Evolutionary conservation across 2,888 invertebrate species (phyloP).

Genomic region (Lutraria lutraria): DNA sequence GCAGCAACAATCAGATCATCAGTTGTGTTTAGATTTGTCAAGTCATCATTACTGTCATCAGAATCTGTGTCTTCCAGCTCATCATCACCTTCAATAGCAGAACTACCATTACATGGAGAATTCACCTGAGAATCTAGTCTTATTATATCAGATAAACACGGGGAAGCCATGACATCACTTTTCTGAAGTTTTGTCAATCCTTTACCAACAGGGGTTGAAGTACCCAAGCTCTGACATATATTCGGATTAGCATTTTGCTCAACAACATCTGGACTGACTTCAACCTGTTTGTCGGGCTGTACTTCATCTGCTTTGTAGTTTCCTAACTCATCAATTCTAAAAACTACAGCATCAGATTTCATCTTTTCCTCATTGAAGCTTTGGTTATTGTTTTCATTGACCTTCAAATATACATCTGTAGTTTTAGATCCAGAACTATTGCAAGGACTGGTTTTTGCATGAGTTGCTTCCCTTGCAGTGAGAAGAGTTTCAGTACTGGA

Average conservation of each 20-base stretch:
- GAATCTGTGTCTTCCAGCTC: constrained; percentile 52
- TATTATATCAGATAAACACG: constrained; percentile 62
- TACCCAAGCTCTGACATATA: not conserved
- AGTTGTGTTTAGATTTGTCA: constrained; percentile 59
- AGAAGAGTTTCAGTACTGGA: constrained; percentile 72
- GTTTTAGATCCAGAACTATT: constrained; percentile 8
- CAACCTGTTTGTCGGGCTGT: not conserved
- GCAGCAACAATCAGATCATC: constrained; percentile 66
- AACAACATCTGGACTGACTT: not conserved
- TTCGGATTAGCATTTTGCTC: not conserved
- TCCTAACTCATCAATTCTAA: constrained; percentile 27
- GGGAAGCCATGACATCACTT: constrained; percentile 55
- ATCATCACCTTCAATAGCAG: constrained; percentile 54
- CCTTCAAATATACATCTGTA: not conserved
- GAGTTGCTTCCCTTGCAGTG: constrained; percentile 68
- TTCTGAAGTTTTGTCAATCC: constrained; percentile 35
- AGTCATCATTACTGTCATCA: not conserved
- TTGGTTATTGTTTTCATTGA: not conserved
- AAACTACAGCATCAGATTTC: constrained; percentile 6
- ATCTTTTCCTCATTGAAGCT: not conserved
- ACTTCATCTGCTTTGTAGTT: constrained; percentile 24
- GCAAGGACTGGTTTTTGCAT: constrained; percentile 10
- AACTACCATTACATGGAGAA: constrained; percentile 42
- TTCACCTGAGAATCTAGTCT: constrained; percentile 42
- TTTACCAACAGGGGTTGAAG: constrained; percentile 31